Evolutionary conservation across 2,113 vertebrate genomes (phyloP), one percentile per base, ranked within the genome.

Genomic region (Chionis minor): DNA sequence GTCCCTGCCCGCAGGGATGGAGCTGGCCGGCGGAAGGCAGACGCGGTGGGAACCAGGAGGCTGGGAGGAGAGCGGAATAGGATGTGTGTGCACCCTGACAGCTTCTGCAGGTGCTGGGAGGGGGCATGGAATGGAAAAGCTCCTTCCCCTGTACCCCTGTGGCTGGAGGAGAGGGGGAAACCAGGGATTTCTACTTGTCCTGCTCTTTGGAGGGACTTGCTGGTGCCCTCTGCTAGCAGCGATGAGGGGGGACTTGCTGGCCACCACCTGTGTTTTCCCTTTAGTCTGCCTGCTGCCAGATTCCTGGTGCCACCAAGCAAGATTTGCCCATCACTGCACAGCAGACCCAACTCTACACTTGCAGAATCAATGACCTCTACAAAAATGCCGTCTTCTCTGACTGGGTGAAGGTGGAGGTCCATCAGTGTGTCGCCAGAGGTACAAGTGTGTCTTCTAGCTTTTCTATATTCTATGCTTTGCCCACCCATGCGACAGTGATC

Each of bases 341-440:
- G 75, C 97, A 97, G 87, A 98, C 97, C 26, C 98, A 98, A 27
- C 96, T 96, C 6, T 99, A 97, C n/a, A 97, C 98, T 73, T 99
- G 99, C 95, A 94, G 99, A 89, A 95, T 99, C 78, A 98, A 98
- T 19, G 98, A 99, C 92, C 86, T 97, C 52, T 78, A 95, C 55
- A 95, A 20, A 51, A 98, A 98, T 32, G 97, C 56, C 0, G 49
- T 98, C 44, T 99, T 99, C 95, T 99, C 98, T 0, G 85, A 98
- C 4, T 99, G 99, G 99, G 98, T 98, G 61, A 99, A 98, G 91
- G 98, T 99, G 49, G 98, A 98, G 85, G 98, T 99, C 65, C 96
- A 97, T 70, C 95, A 89, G 51, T 91, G 85, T 52, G 74, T 97
- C 4, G 89, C 94, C 80, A 94, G 94, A 94, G 97, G 98, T 98